A percentile compares a stretch with the other conserved stretches of the same genome.
Conservation (phyloP, 2,113 vertebrate species). For the Scartelaos histophorus region DNA sequence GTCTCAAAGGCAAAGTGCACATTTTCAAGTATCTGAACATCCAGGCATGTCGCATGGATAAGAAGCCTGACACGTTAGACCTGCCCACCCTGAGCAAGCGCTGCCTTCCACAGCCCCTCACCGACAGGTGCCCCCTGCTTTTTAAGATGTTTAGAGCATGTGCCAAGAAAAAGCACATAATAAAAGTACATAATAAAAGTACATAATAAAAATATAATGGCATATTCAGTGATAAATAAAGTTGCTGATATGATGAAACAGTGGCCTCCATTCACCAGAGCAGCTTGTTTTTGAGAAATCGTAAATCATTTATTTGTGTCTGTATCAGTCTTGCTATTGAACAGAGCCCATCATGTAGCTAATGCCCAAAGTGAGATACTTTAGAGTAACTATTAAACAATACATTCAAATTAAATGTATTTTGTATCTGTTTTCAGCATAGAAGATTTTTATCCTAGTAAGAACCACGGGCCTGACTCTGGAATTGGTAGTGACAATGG, state of each 20-base stretch:
- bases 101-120: constrained; percentile 90
- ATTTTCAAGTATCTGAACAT: constrained; percentile 99
- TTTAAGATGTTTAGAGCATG: not conserved
- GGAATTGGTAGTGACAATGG: constrained; percentile 98
- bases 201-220: not conserved
- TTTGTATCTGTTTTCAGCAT: constrained; percentile 77
- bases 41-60: constrained; percentile 92
- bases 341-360: not conserved
- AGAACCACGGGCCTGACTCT: constrained; percentile 96
- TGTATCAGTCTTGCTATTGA: too few species aligned
- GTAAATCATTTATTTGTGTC: not conserved
- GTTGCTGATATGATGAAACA: not conserved
- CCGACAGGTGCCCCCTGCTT: constrained; percentile 84
- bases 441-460: constrained; percentile 97
- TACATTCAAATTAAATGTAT: not conserved
- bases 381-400: not conserved
- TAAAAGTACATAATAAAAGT: not conserved
- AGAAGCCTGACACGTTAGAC: constrained; percentile 96
- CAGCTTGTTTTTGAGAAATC: not conserved
- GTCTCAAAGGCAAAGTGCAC: constrained; percentile 96
- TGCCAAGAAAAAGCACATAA: too few species aligned
- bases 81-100: constrained; percentile 90
- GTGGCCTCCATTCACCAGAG: not conserved
- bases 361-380: not conserved
- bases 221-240: not conserved